These are phyloP conservation scores for Thalassophryne amazonica DNA, from an alignment of 2,797 vertebrate species.

Conservation along the genomic window DNA sequence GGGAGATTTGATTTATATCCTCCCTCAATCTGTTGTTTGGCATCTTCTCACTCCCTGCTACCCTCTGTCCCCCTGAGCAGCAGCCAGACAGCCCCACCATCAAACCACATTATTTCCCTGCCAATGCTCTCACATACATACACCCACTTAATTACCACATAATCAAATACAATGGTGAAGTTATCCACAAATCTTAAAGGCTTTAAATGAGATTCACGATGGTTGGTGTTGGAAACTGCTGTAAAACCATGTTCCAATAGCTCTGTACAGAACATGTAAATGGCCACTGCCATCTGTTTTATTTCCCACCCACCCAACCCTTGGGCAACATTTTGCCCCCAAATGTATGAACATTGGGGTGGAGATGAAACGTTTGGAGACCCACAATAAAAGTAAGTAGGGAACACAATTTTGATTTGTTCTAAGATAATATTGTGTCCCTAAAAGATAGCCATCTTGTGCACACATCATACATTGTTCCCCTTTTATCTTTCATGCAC, in stretches of 20 bases:
- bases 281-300: neutral
- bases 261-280: neutral
- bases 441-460: too few relatives aligned
- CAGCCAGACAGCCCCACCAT: constrained; percentile 48
- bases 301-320: too few relatives aligned
- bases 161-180: constrained; percentile 4
- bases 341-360: too few relatives aligned
- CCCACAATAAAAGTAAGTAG: too few relatives aligned
- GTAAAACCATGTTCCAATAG: neutral
- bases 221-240: neutral
- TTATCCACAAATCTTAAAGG: neutral
- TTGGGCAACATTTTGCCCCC: too few relatives aligned
- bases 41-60: constrained; percentile 58
- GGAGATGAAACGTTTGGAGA: too few relatives aligned
- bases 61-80: constrained; percentile 44
- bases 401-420: too few relatives aligned
- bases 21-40: constrained; percentile 68
- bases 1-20: constrained; percentile 73
- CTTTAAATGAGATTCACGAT: neutral
- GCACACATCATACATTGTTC: too few relatives aligned
- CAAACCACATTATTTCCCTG: constrained; percentile 63
- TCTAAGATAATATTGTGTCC: too few relatives aligned
- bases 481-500: too few relatives aligned
- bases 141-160: constrained; percentile 37
- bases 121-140: constrained; percentile 27